Evolutionary conservation across 2,113 vertebrate genomes (phyloP).

Genomic region (Chlorodrepanis virens): DNA sequence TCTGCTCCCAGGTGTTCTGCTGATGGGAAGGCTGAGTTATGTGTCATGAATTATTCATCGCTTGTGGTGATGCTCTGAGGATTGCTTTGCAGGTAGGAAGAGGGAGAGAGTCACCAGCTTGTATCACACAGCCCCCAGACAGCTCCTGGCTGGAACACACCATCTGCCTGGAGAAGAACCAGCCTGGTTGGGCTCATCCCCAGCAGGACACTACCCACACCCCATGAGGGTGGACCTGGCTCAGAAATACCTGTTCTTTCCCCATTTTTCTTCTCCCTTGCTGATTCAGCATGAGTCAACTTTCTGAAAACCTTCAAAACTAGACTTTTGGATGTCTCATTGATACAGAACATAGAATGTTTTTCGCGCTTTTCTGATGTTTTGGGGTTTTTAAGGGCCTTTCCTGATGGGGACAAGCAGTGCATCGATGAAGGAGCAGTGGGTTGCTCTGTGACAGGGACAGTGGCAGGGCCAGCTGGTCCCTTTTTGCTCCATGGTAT

Average conservation of each 20-base stretch:
- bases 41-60: conserved; percentile 23
- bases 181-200: neutral
- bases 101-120: neutral
- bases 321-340: neutral
- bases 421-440: neutral
- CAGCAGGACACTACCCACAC: neutral
- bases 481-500: neutral
- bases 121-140: neutral
- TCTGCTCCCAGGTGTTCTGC: conserved; percentile 8
- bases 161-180: neutral
- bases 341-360: neutral
- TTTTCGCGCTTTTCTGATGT: neutral
- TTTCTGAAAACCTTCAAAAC: neutral
- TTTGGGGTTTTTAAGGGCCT: neutral
- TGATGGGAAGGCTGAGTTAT: neutral
- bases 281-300: neutral
- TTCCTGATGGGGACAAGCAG: neutral
- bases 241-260: neutral
- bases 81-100: neutral
- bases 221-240: neutral
- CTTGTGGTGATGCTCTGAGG: neutral
- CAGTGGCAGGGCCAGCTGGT: neutral
- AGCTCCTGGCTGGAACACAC: neutral
- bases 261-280: neutral
- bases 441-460: neutral